Percentiles rank a stretch among this genome's conserved stretches.
These are phyloP conservation scores for Neuroterus valhalla DNA, from an alignment of 1,140 invertebrate species.

Conservation along the genomic window DNA sequence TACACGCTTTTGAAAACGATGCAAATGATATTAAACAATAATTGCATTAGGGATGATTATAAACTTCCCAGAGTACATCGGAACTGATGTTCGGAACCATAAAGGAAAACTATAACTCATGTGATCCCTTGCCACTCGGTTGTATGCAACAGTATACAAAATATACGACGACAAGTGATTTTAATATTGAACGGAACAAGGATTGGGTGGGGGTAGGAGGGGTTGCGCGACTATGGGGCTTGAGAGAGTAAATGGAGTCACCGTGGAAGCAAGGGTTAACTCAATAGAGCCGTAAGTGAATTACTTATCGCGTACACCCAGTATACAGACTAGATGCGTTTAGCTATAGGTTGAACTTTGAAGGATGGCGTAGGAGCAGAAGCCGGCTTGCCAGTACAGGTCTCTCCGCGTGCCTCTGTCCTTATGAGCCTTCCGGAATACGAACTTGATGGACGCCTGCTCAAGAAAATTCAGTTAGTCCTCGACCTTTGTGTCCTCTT, in stretches of 20 bases:
- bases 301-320: constrained; percentile 74
- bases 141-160: background rate
- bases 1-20: too few species aligned
- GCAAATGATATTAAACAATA: constrained; percentile 13
- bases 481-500: constrained; percentile 71
- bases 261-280: constrained; percentile 74
- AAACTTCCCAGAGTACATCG: constrained; percentile 6
- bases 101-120: background rate
- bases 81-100: background rate
- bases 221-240: constrained; percentile 54
- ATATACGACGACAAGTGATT: constrained; percentile 46
- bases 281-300: constrained; percentile 75
- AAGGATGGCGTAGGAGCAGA: constrained; percentile 41
- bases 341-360: constrained; percentile 63
- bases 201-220: constrained; percentile 44
- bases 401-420: constrained; percentile 49
- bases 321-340: constrained; percentile 73
- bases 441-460: constrained; percentile 72
- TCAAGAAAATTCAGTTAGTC: constrained; percentile 76
- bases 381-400: constrained; percentile 45
- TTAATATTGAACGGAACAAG: constrained; percentile 58
- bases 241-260: constrained; percentile 72
- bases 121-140: background rate
- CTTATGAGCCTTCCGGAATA: constrained; percentile 55
- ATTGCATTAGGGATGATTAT: constrained; percentile 11